Evolutionary conservation across 2,888 invertebrate genomes (phyloP).

Genomic region (Tachina fera): DNA sequence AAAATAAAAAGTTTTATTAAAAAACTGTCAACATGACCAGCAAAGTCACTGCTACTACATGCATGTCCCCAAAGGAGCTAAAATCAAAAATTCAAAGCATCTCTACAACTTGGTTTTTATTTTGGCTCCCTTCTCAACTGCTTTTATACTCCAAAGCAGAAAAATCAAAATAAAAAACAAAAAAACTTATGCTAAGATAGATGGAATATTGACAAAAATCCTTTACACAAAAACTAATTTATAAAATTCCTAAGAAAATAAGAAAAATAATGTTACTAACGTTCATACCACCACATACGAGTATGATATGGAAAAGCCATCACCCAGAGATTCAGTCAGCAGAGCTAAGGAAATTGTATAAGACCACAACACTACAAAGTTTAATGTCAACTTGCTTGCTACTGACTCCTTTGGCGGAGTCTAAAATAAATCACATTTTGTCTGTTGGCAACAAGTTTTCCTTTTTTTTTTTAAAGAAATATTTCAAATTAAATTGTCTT

Average conservation of each 20-base stretch:
- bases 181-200: conserved; percentile 13
- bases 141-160: not conserved
- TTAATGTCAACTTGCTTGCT: not conserved
- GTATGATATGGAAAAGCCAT: conserved; percentile 27
- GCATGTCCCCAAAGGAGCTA: conserved; percentile 58
- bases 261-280: conserved; percentile 11
- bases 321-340: not conserved
- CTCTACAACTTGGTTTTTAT: conserved; percentile 23
- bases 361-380: conserved; percentile 1
- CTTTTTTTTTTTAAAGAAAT: not conserved
- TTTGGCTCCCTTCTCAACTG: not conserved
- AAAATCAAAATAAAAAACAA: conserved; percentile 8
- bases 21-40: conserved; percentile 69
- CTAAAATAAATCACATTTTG: conserved; percentile 36
- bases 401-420: conserved; percentile 5
- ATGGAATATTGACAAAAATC: conserved; percentile 61
- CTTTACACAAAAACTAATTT: conserved; percentile 66
- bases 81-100: conserved; percentile 70
- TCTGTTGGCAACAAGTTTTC: conserved; percentile 22
- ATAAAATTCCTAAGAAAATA: conserved; percentile 58
- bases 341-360: conserved; percentile 4
- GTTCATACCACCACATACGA: not conserved
- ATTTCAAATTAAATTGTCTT: conserved; percentile 42
- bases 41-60: conserved; percentile 44
- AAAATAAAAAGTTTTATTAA: conserved; percentile 60